Percentiles rank a stretch among this genome's conserved stretches.
These are phyloP conservation scores for Sipha flava DNA, from an alignment of 1,140 invertebrate genomes.

Conservation along the genomic window DNA sequence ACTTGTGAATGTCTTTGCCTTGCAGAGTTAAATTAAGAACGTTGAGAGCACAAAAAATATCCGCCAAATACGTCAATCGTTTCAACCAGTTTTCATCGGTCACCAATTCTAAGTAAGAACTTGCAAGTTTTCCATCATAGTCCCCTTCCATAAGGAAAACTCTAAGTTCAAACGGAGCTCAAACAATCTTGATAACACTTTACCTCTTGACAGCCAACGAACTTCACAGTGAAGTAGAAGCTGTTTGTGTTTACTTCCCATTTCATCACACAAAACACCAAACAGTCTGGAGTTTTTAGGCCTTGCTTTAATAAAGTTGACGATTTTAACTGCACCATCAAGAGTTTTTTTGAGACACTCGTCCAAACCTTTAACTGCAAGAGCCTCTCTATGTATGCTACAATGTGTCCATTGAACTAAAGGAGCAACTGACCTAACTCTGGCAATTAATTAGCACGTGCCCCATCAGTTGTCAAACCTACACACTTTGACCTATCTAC, in stretches of 20 bases:
- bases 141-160: background rate
- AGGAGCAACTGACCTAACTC: constrained; percentile 20
- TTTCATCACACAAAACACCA: constrained; percentile 41
- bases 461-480: constrained; percentile 20
- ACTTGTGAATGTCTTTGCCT: constrained; percentile 33
- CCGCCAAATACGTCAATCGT: background rate
- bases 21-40: constrained; percentile 10
- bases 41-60: constrained; percentile 11
- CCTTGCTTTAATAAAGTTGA: constrained; percentile 36
- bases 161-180: constrained; percentile 40
- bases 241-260: constrained; percentile 41
- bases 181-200: constrained; percentile 42
- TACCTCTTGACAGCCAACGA: constrained; percentile 42
- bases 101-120: background rate
- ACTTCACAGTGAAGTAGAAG: constrained; percentile 42
- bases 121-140: background rate
- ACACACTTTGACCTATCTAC: constrained; percentile 22
- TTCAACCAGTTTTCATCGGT: background rate
- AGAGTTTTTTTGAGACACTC: constrained; percentile 29
- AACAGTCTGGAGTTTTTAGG: constrained; percentile 33
- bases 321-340: constrained; percentile 32
- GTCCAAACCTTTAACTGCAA: constrained; percentile 29
- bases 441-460: constrained; percentile 4
- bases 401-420: constrained; percentile 33
- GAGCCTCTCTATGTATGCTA: constrained; percentile 33